These are phyloP conservation scores for Silurus meridionalis DNA, from an alignment of 2,113 vertebrate genomes.

Conservation along the genomic window DNA sequence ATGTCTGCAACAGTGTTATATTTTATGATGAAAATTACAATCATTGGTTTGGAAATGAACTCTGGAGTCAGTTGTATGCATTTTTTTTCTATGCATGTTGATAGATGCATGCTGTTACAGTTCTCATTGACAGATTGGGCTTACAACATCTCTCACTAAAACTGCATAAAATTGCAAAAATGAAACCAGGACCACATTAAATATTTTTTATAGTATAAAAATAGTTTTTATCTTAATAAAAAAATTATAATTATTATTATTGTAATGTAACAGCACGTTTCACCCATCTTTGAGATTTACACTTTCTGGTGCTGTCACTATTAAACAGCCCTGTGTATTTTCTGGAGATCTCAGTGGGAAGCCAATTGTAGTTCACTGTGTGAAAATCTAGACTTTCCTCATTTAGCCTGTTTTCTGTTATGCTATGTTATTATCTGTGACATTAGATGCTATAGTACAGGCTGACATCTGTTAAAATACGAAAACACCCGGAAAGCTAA, in stretches of 20 bases:
- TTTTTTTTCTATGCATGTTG: not conserved
- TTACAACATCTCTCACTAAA: not conserved
- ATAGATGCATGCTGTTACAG: not conserved
- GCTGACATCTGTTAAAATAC: not conserved
- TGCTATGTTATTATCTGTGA: not conserved
- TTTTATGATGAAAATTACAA: not conserved
- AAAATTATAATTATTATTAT: no score
- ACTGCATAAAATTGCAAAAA: not conserved
- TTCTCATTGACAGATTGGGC: not conserved
- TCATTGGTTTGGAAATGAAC: not conserved
- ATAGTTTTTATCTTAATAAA: no score
- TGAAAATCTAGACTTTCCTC: not conserved
- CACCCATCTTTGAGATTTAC: not conserved
- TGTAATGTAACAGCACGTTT: not conserved
- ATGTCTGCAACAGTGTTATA: not conserved
- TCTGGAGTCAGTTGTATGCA: not conserved
- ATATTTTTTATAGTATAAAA: no score
- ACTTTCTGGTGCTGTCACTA: not conserved
- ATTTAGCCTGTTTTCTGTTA: not conserved
- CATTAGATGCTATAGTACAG: not conserved
- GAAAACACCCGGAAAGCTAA: not conserved
- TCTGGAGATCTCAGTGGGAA: not conserved
- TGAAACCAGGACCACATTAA: not conserved
- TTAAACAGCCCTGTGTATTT: not conserved
- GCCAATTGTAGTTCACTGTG: not conserved